Base-by-base conservation (phyloP, 2,797 vertebrate genomes). In the Sebastes baramenuke region DNA sequence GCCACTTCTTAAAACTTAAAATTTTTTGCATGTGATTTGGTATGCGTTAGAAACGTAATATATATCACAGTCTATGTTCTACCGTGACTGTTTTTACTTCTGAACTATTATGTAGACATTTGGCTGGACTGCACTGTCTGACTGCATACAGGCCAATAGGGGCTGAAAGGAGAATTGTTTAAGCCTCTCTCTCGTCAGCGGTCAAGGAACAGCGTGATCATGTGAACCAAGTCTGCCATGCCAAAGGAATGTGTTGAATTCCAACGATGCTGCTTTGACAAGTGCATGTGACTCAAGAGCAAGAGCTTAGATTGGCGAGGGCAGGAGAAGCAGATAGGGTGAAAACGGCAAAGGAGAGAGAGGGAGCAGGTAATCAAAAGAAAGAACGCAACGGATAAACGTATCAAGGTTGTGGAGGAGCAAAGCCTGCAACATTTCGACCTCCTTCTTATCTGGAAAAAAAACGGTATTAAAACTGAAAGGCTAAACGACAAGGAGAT, bases 221-320 rank as follows among this genome's bases (percentile, higher is more conserved):
- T 96, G 94, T 93, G 93, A 94, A 94, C 88, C 77, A 64, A 93
- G 92, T 84, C 89, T 88, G 90, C 94, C 93, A 89, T 83, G 91
- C 87, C 87, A 89, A 88, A 95, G 92, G 95, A 96, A 96, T 96
- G 95, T 95, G 95, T 95, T 95, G 95, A 96, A 96, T 96, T 94
- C 89, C 88, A 96, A 92, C 87, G 81, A 94, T 92, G 93, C 85
- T 78, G 92, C 93, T 95, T 95, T 94, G 93, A 93, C 95, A 92
- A 94, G 93, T 90, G 91, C 94, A 94, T 96, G 95, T 95, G 95
- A 96, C 94, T 95, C 78, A 67, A 72, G 77, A 75, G 74, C n/a
- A 52, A 82, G 80, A 76, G 82, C 85, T 79, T 8, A 80, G 82
- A 89, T 85, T 87, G 90, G 83, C 14, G 27, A 52, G 67, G 30